Conservation (phyloP, 2,797 vertebrate genomes). For the Rhinophrynus dorsalis region DNA sequence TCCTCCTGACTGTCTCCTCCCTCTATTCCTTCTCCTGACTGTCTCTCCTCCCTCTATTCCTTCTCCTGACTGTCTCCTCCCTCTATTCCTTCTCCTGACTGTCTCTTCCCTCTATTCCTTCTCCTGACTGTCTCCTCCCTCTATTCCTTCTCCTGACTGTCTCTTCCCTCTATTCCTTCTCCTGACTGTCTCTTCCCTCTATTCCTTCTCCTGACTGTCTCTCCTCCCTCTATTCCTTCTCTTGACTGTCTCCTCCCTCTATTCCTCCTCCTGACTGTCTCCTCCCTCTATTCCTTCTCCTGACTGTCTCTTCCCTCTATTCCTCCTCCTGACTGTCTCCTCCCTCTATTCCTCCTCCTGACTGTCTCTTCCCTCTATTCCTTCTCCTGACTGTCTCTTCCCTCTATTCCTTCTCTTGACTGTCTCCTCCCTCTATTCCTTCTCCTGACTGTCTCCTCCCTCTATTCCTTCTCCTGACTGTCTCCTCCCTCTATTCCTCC, state of each 20-base stretch:
- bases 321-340: neutral
- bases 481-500: neutral
- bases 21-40: neutral
- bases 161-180: neutral
- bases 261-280: neutral
- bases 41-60: slow-evolving; percentile 3
- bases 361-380: slow-evolving; percentile 2
- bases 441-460: neutral
- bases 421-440: slow-evolving; percentile 7
- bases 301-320: neutral
- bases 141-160: no score
- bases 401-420: neutral
- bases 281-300: neutral
- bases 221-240: neutral
- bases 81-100: neutral
- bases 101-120: slow-evolving; percentile 3
- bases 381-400: neutral
- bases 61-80: neutral
- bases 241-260: no score
- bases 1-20: neutral
- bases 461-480: neutral
- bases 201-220: neutral
- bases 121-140: neutral
- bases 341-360: neutral
- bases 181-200: neutral